A percentile compares a stretch with the other conserved stretches of the same genome.
phyloP scores from a whole-genome alignment of 2,888 invertebrate species.

The Agriopis aurantiaria region DNA sequence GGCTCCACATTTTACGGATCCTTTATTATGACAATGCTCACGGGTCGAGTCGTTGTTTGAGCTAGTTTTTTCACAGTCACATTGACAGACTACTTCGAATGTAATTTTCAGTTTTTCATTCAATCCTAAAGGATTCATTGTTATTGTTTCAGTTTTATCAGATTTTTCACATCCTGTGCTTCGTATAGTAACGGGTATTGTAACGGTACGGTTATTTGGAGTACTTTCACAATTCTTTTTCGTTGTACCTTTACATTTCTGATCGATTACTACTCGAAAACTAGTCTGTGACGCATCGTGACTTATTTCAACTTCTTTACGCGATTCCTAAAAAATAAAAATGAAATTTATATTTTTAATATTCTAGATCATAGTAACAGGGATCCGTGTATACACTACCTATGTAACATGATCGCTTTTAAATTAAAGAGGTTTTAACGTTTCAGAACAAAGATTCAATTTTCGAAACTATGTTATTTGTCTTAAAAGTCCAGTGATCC shows the following conservation, averaged over 20 bases:
- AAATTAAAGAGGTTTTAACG: no score
- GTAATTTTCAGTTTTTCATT: conserved; percentile 89
- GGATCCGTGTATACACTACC: no score
- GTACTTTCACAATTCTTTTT: conserved; percentile 52
- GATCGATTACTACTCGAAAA: conserved; percentile 12
- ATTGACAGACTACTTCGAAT: conserved; percentile 91
- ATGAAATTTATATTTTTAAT: neutral
- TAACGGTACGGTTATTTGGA: conserved; percentile 48
- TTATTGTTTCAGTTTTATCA: conserved; percentile 11
- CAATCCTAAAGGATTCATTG: conserved; percentile 86
- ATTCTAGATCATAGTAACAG: neutral
- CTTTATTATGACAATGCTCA: conserved; percentile 70
- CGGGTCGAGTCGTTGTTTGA: conserved; percentile 55
- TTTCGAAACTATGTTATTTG: no score
- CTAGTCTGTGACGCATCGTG: neutral
- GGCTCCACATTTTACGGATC: conserved; percentile 87
- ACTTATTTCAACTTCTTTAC: conserved; percentile 52
- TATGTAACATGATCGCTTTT: no score
- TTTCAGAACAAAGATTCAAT: no score
- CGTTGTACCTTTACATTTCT: conserved; percentile 48
- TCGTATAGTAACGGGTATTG: conserved; percentile 56
- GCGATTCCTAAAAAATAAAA: conserved; percentile 57
- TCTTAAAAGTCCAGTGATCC: no score
- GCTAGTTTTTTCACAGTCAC: conserved; percentile 88
- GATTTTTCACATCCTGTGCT: conserved; percentile 55